Evolutionary conservation across 1,140 invertebrate species (phyloP).

Genomic region (Zaprionus taronus): DNA sequence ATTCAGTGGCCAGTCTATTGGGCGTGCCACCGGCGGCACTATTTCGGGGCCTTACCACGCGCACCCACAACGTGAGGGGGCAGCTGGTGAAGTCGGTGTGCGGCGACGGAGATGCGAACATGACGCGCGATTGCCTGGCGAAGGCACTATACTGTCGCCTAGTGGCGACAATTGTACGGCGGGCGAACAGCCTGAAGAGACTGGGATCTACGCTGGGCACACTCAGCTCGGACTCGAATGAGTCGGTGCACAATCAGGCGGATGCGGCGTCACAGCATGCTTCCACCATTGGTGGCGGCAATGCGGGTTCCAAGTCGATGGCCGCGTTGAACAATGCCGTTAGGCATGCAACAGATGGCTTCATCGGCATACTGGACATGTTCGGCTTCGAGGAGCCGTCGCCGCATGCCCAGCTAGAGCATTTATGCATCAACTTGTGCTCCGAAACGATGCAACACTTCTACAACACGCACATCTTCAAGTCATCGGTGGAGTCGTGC

Average conservation of each 20-base stretch:
- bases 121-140: constrained; percentile 94
- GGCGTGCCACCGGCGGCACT: constrained; percentile 91
- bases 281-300: constrained; percentile 92
- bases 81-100: constrained; percentile 93
- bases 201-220: constrained; percentile 95
- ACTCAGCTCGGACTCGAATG: constrained; percentile 95
- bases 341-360: constrained; percentile 96
- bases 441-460: constrained; percentile 99
- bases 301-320: constrained; percentile 95
- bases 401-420: constrained; percentile 93
- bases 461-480: constrained; percentile 98
- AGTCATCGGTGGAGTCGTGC: constrained; percentile 96
- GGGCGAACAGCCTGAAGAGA: constrained; percentile 96
- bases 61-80: constrained; percentile 93
- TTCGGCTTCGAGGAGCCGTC: constrained; percentile 97
- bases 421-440: constrained; percentile 97
- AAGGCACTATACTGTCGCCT: constrained; percentile 97
- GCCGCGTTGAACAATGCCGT: constrained; percentile 96
- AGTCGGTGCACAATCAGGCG: constrained; percentile 95
- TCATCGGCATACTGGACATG: constrained; percentile 98
- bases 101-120: constrained; percentile 93
- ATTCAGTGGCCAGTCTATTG: constrained; percentile 93
- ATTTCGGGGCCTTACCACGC: constrained; percentile 92
- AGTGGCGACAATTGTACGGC: constrained; percentile 96
- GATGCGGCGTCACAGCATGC: constrained; percentile 94